phyloP scores from a whole-genome alignment of 2,113 vertebrate genomes.

The Alouatta palliata region DNA sequence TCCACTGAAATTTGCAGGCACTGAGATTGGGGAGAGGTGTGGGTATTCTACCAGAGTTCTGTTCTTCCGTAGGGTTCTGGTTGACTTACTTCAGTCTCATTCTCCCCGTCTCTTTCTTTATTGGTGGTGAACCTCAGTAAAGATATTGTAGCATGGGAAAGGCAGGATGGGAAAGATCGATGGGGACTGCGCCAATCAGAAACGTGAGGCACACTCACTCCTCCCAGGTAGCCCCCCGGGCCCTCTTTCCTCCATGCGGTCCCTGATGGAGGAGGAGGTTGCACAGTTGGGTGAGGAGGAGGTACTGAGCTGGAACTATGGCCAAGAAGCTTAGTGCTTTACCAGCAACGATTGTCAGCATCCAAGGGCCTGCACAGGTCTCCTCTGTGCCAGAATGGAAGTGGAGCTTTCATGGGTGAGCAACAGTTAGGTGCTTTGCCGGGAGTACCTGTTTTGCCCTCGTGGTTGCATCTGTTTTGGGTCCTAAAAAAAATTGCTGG shows the following conservation, averaged over 20 bases:
- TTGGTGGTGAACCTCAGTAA: background rate
- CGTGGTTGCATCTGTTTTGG: background rate
- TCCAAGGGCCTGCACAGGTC: background rate
- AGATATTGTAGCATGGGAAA: background rate
- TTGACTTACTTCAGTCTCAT: background rate
- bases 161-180: background rate
- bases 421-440: background rate
- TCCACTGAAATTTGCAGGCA: rapidly evolving
- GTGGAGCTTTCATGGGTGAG: rapidly evolving
- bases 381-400: rapidly evolving
- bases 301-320: background rate
- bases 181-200: rapidly evolving
- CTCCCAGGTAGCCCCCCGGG: background rate
- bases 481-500: background rate
- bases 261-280: background rate
- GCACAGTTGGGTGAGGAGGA: rapidly evolving
- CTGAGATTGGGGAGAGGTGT: background rate
- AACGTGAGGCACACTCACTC: background rate
- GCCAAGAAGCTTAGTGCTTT: background rate
- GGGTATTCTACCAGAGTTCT: background rate
- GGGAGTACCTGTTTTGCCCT: background rate
- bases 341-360: background rate
- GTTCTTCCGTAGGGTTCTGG: background rate
- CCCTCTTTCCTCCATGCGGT: background rate
- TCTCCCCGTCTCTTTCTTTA: background rate